Percentiles rank a stretch among this genome's conserved stretches.
These are phyloP conservation scores for Emberiza fucata DNA, from an alignment of 2,113 vertebrate genomes.

Conservation along the genomic window DNA sequence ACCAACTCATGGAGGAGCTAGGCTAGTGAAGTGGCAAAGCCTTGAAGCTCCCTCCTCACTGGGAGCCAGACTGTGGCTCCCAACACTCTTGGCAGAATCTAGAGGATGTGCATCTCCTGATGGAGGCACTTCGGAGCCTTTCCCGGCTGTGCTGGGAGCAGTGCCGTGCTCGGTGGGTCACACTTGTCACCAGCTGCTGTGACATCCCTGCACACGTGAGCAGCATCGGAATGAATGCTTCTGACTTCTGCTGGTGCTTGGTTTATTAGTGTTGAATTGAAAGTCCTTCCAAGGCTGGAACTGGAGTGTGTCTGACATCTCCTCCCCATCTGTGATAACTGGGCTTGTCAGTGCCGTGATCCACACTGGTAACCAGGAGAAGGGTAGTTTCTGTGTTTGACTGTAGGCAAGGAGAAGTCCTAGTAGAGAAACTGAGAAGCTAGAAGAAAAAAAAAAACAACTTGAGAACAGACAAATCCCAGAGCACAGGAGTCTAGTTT, in stretches of 20 bases:
- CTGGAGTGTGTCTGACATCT: background rate
- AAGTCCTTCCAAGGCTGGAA: background rate
- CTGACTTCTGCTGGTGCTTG: background rate
- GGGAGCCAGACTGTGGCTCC: background rate
- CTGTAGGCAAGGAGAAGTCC: background rate
- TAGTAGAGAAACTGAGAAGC: background rate
- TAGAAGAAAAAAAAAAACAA: background rate
- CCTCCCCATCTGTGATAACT: background rate
- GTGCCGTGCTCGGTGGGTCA: fast-evolving
- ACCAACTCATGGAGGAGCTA: background rate
- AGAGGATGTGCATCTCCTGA: fast-evolving
- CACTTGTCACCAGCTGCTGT: background rate
- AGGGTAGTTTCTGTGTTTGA: background rate
- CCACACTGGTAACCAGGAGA: background rate
- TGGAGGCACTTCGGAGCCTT: background rate
- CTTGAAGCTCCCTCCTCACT: background rate
- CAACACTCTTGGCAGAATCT: background rate
- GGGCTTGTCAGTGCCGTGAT: fast-evolving
- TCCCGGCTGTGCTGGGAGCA: fast-evolving
- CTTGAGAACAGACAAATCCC: background rate
- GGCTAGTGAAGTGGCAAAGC: background rate
- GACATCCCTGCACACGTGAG: background rate
- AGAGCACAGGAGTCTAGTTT: background rate
- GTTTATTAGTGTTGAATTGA: background rate
- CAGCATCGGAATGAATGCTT: background rate